Conservation (phyloP, 2,888 invertebrate species). For the Ecliptopera silaceata region DNA sequence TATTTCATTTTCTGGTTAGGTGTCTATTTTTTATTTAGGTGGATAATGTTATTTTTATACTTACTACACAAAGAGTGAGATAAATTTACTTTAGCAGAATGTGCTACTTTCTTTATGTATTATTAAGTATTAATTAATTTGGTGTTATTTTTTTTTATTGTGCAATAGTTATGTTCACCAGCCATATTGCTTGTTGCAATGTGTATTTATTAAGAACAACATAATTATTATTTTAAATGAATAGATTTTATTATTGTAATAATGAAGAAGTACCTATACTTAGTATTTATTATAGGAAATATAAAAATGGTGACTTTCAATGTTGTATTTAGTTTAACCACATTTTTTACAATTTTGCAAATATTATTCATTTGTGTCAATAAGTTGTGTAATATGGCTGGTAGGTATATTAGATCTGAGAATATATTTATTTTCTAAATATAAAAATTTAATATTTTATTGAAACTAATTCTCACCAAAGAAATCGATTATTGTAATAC, state of each 20-base stretch:
- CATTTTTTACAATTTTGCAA: too few relatives aligned
- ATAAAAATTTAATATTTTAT: constrained; percentile 40
- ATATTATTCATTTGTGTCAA: too few relatives aligned
- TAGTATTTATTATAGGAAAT: too few relatives aligned
- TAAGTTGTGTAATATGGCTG: constrained; percentile 17
- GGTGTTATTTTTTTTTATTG: neutral
- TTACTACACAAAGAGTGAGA: neutral
- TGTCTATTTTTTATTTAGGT: neutral
- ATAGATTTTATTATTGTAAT: too few relatives aligned
- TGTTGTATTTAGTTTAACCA: too few relatives aligned
- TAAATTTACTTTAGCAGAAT: neutral
- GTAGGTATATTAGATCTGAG: constrained; percentile 49
- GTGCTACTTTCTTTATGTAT: neutral
- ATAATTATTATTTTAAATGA: too few relatives aligned
- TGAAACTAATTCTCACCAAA: constrained; percentile 74
- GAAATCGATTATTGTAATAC: constrained; percentile 77
- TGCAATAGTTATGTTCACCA: neutral
- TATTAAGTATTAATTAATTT: neutral
- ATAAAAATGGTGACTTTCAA: too few relatives aligned
- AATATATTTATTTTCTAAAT: constrained; percentile 26
- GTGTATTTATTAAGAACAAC: too few relatives aligned
- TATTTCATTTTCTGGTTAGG: too few relatives aligned
- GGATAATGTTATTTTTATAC: neutral
- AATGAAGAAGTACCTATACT: too few relatives aligned
- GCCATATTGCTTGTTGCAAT: too few relatives aligned